phyloP scores from a whole-genome alignment of 92 coral and sea anemone species.

The Porites rus region DNA sequence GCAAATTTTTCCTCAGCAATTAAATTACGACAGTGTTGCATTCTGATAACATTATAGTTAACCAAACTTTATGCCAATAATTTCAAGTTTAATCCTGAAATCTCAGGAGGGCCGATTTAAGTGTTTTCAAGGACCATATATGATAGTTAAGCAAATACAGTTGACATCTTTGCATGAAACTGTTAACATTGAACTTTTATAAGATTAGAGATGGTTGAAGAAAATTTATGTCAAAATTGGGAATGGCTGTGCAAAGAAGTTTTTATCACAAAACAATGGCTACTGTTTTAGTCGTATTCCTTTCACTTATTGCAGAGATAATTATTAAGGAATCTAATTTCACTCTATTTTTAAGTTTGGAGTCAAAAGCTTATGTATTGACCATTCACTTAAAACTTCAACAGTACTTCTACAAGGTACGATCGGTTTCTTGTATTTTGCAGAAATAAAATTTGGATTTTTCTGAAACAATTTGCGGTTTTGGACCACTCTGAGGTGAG shows the following conservation, averaged over 20 bases:
- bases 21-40: slow-evolving; percentile 1
- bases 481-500: not conserved
- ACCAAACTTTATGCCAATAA: not conserved
- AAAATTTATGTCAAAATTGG: not conserved
- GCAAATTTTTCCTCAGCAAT: slow-evolving; percentile 14
- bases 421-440: too few species aligned
- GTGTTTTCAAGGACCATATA: slow-evolving; percentile 23
- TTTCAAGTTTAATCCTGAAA: slow-evolving; percentile 1
- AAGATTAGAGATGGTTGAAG: not conserved
- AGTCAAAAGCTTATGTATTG: too few species aligned
- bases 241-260: not conserved
- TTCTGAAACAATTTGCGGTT: too few species aligned
- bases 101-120: slow-evolving; percentile 6
- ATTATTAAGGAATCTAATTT: too few species aligned
- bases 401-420: too few species aligned
- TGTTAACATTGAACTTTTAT: not conserved
- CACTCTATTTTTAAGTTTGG: too few species aligned
- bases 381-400: too few species aligned
- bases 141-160: slow-evolving; percentile 27
- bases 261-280: not conserved
- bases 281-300: not conserved
- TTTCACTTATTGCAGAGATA: too few species aligned
- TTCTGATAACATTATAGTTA: not conserved
- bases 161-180: not conserved
- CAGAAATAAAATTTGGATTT: too few species aligned